Conservation (phyloP, 2,888 invertebrate species). For the Tribolium freemani region DNA sequence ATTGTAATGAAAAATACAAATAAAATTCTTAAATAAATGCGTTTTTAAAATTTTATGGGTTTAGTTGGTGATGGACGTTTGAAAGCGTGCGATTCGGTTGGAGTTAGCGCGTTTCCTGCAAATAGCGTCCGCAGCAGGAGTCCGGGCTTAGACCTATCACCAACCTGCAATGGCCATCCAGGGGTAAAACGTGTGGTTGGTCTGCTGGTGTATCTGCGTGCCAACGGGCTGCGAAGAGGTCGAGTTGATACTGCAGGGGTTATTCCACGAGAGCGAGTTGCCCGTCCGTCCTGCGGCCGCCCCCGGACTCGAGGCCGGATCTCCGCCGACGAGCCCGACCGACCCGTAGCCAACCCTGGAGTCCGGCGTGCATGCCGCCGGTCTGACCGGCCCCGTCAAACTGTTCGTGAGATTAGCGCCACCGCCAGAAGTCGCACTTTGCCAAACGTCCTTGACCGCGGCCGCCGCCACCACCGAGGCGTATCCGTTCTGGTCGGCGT, state of each 20-base stretch:
- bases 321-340: conserved; percentile 81
- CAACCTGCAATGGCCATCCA: conserved; percentile 99
- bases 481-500: conserved; percentile 74
- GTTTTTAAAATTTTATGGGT: too few species aligned
- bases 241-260: conserved; percentile 89
- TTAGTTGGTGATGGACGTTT: too few species aligned
- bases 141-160: conserved; percentile 64
- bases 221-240: conserved; percentile 83
- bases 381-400: conserved; percentile 79
- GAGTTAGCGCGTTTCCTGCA: background rate
- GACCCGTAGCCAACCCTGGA: conserved; percentile 84
- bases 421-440: conserved; percentile 79
- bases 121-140: background rate
- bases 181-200: conserved; percentile 95
- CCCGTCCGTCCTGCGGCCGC: conserved; percentile 70
- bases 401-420: conserved; percentile 76
- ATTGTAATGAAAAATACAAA: too few species aligned
- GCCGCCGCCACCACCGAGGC: conserved; percentile 79
- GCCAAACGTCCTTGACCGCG: conserved; percentile 76
- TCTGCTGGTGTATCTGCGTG: conserved; percentile 90
- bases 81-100: background rate
- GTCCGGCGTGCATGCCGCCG: conserved; percentile 92
- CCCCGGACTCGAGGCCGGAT: conserved; percentile 83
- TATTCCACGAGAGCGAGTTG: conserved; percentile 84
- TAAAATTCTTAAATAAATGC: too few species aligned